Evolutionary conservation across 2,888 invertebrate species (phyloP), one percentile per base, ranked within the genome.

Genomic region (Acanthococcus lagerstroemiae): DNA sequence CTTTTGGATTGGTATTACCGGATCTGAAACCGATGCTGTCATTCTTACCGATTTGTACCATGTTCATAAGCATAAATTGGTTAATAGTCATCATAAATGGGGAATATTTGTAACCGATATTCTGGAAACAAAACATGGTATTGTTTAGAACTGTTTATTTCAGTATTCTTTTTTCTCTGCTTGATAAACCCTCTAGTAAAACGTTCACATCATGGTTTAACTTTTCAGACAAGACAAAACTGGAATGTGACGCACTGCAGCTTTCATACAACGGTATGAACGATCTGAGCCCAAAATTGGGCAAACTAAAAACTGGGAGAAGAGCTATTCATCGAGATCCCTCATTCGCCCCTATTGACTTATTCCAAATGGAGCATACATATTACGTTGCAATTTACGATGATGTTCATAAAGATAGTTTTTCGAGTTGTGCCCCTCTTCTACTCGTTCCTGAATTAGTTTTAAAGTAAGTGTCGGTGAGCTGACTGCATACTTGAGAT

Each of bases 91-190:
- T 73, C 92, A 94, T 74, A 82, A 83, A 65, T 94, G 94, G 94
- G 90, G 91, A 74, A 83, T 94, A 63, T 90, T 86, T 73, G 89
- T 89, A 21, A 93, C 93, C 0, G 94, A 94, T 73, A 88, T 92
- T 69, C 84, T 92, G 52, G 89, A 91, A 72, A 80, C 84, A 0
- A 86, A 82, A 70, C 81, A 82, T 71, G 79, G 78, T 78, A 26
- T 15, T 48, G 25, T n/a, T 57, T 22, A 15, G 4, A 26, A 24
- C 4, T 55, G n/a, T 21, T 30, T 2, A 24, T 52, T 52, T 52
- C 48, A 24, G 65, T 55, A 54, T 25, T 54, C 19, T 52, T 30
- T 25, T 5, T 22, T 69, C 4, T 46, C 60, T 60, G 4, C 4
- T 21, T 44, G 25, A 50, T 5, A 15, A 7, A 21, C 15, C n/a